A percentile compares a stretch with the other conserved stretches of the same genome.
These are phyloP conservation scores for Neodiprion pinetum DNA, from an alignment of 1,140 invertebrate genomes.

Conservation along the genomic window DNA sequence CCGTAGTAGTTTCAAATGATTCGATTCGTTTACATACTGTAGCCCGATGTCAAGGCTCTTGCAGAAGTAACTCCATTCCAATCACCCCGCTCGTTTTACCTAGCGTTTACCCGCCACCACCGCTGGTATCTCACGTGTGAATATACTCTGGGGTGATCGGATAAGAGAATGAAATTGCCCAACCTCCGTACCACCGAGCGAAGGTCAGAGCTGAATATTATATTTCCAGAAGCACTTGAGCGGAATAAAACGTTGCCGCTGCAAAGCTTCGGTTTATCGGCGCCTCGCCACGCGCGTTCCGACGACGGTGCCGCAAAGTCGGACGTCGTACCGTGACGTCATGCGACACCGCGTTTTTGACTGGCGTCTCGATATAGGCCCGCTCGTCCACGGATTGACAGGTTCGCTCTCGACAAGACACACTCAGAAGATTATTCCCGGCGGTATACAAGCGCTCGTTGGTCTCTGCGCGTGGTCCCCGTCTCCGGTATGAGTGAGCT, in stretches of 20 bases:
- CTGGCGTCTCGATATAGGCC: conserved; percentile 29
- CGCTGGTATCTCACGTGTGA: too few relatives aligned
- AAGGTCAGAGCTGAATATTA: too few relatives aligned
- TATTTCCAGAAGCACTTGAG: background rate
- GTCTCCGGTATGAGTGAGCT: background rate
- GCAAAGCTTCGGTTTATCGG: conserved; percentile 2
- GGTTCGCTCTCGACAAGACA: conserved; percentile 44
- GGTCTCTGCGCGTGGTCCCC: background rate
- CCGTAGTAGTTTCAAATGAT: too few relatives aligned
- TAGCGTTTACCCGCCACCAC: too few relatives aligned
- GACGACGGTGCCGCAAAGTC: conserved; percentile 38
- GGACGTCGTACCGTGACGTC: conserved; percentile 48
- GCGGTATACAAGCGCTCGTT: conserved; percentile 15
- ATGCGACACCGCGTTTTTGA: conserved; percentile 25
- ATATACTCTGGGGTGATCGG: too few relatives aligned
- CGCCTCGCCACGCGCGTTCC: conserved; percentile 16
- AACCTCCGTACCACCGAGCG: too few relatives aligned
- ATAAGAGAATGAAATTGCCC: too few relatives aligned
- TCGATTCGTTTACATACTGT: too few relatives aligned
- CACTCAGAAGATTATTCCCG: conserved; percentile 16
- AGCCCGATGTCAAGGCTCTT: too few relatives aligned
- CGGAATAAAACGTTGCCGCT: background rate
- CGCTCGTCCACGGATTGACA: conserved; percentile 43
- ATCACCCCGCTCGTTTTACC: too few relatives aligned
- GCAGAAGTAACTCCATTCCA: too few relatives aligned